Evolutionary conservation across 1,140 invertebrate species (phyloP), one percentile per base, ranked within the genome.

Genomic region (Hydropsyche tenuis): DNA sequence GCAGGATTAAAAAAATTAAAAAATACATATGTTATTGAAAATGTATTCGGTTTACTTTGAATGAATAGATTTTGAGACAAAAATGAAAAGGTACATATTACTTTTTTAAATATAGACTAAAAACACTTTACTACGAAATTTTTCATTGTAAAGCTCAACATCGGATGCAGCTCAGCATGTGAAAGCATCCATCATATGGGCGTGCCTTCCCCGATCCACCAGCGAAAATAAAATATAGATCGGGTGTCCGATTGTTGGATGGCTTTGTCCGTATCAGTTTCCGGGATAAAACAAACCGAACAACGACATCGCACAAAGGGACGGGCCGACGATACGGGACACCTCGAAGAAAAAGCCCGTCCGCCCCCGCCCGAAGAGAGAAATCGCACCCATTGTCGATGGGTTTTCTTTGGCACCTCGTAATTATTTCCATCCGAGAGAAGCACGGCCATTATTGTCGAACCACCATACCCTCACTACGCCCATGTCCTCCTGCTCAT

Each of bases 231-330:
- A 69, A 72, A 64, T 4, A 37, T 37, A 77, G 75, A 77, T 77
- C 60, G 51, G 73, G 73, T 77, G 73, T 77, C 75, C 56, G 68
- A 77, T 77, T 77, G 75, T 77, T n/a, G 51, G 25, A 22, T 37
- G 43, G 16, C 43, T 72, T 77, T 74, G 73, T 77, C 65, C 72
- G 53, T 30, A 45, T 46, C 75, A 74, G 75, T 73, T 77, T 77
- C 75, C 75, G 75, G 75, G 25, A 46, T 72, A 74, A 77, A 73
- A 77, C 75, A 76, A 74, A 60, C 51, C 63, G 65, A 22, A 48
- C 51, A 69, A 62, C 66, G 72, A 76, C 72, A 76, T 68, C 63
- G 18, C 27, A 76, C 69, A 74, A 74, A 72, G 42, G 51, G 16
- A 4, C 30, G 30, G 30, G 30, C 30, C 9, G 30, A 37, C 30